phyloP scores from a whole-genome alignment of 2,888 invertebrate genomes.

The Steromphala cineraria region DNA sequence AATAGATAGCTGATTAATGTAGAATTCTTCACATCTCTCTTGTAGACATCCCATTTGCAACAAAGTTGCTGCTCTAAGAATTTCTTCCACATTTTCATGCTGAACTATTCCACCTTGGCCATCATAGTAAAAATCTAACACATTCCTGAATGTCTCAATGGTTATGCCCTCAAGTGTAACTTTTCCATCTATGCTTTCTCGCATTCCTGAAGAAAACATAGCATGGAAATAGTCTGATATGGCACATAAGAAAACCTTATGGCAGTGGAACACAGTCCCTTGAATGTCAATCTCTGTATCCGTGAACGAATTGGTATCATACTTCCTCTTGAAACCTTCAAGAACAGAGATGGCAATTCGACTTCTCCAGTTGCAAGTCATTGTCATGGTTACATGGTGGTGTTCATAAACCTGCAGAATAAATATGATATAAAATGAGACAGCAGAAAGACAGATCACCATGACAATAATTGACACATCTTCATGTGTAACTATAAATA shows the following conservation, averaged over 20 bases:
- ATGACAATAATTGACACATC: no score
- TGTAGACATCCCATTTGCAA: slow-evolving; percentile 87
- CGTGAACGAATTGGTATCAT: slow-evolving; percentile 41
- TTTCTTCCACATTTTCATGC: slow-evolving; percentile 82
- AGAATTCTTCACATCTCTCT: slow-evolving; percentile 85
- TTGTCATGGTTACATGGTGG: background rate
- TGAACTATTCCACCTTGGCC: slow-evolving; percentile 35
- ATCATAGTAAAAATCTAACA: slow-evolving; percentile 45
- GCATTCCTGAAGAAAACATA: slow-evolving; percentile 50
- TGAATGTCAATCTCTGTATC: slow-evolving; percentile 52
- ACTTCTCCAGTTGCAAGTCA: slow-evolving; percentile 33
- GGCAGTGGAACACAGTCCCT: slow-evolving; percentile 46
- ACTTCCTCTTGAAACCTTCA: slow-evolving; percentile 38
- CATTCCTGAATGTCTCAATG: slow-evolving; percentile 38
- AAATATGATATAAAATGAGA: background rate
- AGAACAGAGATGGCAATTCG: slow-evolving; percentile 36
- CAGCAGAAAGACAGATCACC: no score
- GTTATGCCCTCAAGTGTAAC: slow-evolving; percentile 40
- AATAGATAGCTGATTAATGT: slow-evolving; percentile 82
- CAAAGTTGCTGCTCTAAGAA: slow-evolving; percentile 87
- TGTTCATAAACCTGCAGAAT: background rate
- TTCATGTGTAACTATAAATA: no score
- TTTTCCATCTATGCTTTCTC: slow-evolving; percentile 45
- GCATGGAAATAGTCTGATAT: slow-evolving; percentile 49
- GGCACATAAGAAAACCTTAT: slow-evolving; percentile 54